phyloP scores from a whole-genome alignment of 2,113 vertebrate species.

The Origma solitaria region DNA sequence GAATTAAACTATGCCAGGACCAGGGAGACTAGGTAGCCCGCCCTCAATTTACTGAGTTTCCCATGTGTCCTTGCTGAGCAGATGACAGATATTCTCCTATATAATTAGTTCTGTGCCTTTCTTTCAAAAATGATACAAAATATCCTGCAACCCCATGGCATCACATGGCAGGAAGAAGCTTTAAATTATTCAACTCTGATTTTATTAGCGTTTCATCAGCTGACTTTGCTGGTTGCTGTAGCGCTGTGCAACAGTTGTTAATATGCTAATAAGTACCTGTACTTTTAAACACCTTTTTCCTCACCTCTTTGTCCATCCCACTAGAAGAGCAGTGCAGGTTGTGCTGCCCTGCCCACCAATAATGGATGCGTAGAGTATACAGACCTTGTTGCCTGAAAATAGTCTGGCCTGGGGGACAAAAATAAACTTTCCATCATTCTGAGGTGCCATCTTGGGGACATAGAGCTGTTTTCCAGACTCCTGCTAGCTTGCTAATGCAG shows the following conservation, averaged over 20 bases:
- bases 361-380: background rate
- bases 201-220: background rate
- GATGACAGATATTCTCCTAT: background rate
- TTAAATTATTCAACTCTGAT: background rate
- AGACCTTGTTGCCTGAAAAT: background rate
- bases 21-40: background rate
- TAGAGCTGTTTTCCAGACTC: background rate
- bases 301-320: background rate
- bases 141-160: background rate
- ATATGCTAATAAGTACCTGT: background rate
- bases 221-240: background rate
- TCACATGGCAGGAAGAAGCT: background rate
- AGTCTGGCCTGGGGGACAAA: background rate
- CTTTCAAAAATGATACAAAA: background rate
- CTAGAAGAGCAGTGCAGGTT: background rate
- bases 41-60: background rate
- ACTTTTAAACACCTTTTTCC: background rate
- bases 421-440: background rate
- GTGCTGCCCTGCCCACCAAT: background rate
- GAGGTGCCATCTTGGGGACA: background rate
- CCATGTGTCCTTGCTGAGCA: background rate
- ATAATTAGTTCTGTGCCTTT: background rate
- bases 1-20: background rate
- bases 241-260: background rate
- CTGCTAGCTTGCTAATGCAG: rapidly evolving